Base-by-base conservation (phyloP, 2,113 vertebrate genomes). In the Noturus placidus region DNA sequence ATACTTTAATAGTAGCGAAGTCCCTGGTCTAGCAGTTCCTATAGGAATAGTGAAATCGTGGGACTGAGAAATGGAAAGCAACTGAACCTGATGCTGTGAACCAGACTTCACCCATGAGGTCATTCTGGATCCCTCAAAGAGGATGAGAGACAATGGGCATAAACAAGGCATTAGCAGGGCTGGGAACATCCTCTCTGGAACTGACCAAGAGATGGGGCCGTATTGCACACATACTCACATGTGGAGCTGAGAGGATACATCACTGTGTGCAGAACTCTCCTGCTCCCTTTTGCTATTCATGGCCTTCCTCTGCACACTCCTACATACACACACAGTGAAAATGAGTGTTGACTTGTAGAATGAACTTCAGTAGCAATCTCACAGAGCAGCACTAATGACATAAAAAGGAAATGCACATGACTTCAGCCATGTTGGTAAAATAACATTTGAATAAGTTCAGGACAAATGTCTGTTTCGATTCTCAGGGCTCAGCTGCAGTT, bases 201-300 rank as follows among this genome's bases (percentile, higher is more conserved):
- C 10, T 27, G 72, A 42, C 42, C 27, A 3, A 27, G 10, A 50
- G 38, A 46, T 50, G 42, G 72, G 5, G 19, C 3, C 19, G n/a
- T n/a, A 27, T 61, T 38, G 14, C 22, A 42, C 38, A 57, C 11
- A 25, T 35, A 86, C 91, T 86, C 80, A 92, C 95, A 93, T 59
- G 79, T 84, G 91, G 83, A 95, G 90, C 35, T 93, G 89, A 46
- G 93, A 93, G 74, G 90, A 86, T 72, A 95, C 84, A 74, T 92
- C 90, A 46, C 65, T 74, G 50, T 87, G 89, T 59, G 87, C 57
- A 5, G 46, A 69, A 42, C 54, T 65, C 83, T 81, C 42, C 38
- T 20, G 78, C 1, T 9, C 86, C 7, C 81, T 90, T 78, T 78
- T 89, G 35, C 0, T 72, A 57, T 57, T 65, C 38, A 84, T 88